These are phyloP conservation scores for Orthosia incerta DNA, from an alignment of 2,888 invertebrate genomes.

Conservation along the genomic window DNA sequence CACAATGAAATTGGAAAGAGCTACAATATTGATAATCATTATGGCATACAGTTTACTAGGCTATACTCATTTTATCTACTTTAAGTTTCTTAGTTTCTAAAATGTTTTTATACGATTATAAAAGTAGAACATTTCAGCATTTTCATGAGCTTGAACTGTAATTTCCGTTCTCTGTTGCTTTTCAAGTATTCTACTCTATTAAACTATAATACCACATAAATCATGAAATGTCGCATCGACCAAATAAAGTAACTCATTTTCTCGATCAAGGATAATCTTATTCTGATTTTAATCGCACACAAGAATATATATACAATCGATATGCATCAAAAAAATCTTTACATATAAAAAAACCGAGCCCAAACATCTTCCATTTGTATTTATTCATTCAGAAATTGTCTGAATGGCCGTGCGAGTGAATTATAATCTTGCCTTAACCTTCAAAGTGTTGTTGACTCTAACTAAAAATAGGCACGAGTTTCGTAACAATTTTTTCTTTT, in stretches of 20 bases:
- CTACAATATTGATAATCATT: not conserved
- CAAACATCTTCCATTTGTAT: conserved; percentile 27
- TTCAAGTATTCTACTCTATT: not conserved
- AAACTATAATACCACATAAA: too few species aligned
- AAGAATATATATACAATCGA: not conserved
- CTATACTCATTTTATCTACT: not conserved
- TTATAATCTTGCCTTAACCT: conserved; percentile 54
- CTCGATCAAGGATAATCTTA: not conserved
- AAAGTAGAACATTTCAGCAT: too few species aligned
- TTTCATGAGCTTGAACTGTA: not conserved
- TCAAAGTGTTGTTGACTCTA: conserved; percentile 54
- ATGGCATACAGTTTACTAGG: too few species aligned
- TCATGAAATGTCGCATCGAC: too few species aligned
- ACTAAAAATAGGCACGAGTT: conserved; percentile 48
- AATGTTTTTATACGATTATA: too few species aligned
- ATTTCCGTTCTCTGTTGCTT: not conserved
- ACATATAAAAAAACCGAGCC: not conserved
- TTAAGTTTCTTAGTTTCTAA: too few species aligned
- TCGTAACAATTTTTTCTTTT: conserved; percentile 46
- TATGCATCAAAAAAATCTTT: not conserved
- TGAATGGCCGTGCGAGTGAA: conserved; percentile 52
- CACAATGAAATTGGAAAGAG: not conserved
- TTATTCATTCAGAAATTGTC: conserved; percentile 52
- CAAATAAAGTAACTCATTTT: not conserved
- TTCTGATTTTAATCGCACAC: not conserved